Evolutionary conservation across 1,140 invertebrate species (phyloP).

Genomic region (Glomeris maerens): DNA sequence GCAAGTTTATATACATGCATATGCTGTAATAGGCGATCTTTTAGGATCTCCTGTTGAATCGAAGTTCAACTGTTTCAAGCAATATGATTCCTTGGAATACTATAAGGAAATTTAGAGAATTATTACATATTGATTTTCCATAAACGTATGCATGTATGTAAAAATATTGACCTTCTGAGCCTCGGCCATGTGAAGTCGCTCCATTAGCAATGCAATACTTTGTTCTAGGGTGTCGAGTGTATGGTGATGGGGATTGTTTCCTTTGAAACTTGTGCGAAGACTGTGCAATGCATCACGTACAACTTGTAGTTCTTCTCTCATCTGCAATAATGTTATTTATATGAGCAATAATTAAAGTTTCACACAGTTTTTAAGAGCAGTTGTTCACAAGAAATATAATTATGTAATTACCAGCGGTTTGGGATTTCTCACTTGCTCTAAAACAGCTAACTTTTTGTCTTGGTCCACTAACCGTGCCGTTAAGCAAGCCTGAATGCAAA

Average conservation of each 20-base stretch:
- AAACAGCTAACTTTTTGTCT: constrained; percentile 7
- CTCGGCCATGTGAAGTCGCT: constrained; percentile 25
- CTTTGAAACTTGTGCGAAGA: constrained; percentile 29
- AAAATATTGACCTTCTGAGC: constrained; percentile 12
- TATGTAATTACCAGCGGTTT: constrained; percentile 3
- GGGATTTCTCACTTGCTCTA: not conserved
- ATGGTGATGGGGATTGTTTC: constrained; percentile 32
- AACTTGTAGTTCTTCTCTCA: constrained; percentile 32
- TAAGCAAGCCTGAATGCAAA: not conserved
- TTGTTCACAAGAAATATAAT: not conserved
- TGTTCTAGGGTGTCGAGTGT: constrained; percentile 36
- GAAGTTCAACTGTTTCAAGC: constrained; percentile 20
- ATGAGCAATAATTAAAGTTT: not conserved
- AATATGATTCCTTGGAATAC: constrained; percentile 13
- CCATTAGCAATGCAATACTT: constrained; percentile 32
- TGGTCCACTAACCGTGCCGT: constrained; percentile 1
- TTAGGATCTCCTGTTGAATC: not conserved
- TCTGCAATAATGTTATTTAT: constrained; percentile 14
- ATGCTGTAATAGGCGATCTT: constrained; percentile 14
- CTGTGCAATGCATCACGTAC: constrained; percentile 32
- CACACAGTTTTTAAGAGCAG: not conserved
- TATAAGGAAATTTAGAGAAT: not conserved
- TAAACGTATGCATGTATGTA: not conserved
- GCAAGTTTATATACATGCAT: constrained; percentile 9
- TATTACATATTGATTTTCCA: not conserved